phyloP scores from a whole-genome alignment of 1,140 invertebrate genomes.

The Drosophila serrata region DNA sequence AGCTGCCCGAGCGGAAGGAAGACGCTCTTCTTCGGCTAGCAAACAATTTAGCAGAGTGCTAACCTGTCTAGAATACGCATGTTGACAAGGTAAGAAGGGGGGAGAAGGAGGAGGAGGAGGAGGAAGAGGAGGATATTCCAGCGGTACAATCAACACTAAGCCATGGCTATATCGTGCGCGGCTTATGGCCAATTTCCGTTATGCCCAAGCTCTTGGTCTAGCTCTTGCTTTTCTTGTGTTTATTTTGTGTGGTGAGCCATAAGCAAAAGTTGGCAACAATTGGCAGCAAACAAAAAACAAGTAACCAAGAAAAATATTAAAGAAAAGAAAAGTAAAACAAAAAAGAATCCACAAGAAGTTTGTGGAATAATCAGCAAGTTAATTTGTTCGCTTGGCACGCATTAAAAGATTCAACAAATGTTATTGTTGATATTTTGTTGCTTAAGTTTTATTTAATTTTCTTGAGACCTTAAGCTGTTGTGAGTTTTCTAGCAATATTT shows the following conservation, averaged over 20 bases:
- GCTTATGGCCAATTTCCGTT: slow-evolving; percentile 82
- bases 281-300: slow-evolving; percentile 19
- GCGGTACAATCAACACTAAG: slow-evolving; percentile 35
- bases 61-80: slow-evolving; percentile 33
- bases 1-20: slow-evolving; percentile 54
- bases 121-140: background rate
- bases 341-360: slow-evolving; percentile 9
- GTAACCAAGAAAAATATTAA: slow-evolving; percentile 9
- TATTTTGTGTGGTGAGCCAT: slow-evolving; percentile 19
- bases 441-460: background rate
- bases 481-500: background rate
- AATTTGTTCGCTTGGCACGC: slow-evolving; percentile 35
- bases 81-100: background rate
- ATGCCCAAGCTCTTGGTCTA: slow-evolving; percentile 35
- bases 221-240: slow-evolving; percentile 6
- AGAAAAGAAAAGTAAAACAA: background rate
- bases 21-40: slow-evolving; percentile 42
- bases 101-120: background rate
- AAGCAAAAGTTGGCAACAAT: slow-evolving; percentile 46
- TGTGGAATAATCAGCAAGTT: slow-evolving; percentile 35
- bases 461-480: background rate
- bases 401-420: slow-evolving; percentile 36
- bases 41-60: slow-evolving; percentile 78
- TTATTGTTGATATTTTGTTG: slow-evolving; percentile 15
- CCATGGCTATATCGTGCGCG: slow-evolving; percentile 68